A percentile compares a stretch with the other conserved stretches of the same genome.
phyloP scores from a whole-genome alignment of 2,797 vertebrate genomes.

The Etheostoma nigrum region DNA sequence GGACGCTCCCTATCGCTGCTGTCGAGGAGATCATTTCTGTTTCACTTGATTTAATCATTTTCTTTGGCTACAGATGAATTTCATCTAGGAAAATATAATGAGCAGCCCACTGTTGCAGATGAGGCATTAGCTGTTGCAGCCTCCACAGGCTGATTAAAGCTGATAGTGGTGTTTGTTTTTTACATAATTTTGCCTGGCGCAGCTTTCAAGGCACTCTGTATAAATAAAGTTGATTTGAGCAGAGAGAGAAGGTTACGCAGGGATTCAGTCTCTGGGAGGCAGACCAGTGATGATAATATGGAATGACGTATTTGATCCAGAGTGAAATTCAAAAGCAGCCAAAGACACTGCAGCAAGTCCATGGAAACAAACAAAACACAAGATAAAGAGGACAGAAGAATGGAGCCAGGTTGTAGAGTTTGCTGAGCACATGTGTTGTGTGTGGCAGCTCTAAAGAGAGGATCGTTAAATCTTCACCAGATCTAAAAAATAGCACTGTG shows the following conservation, averaged over 20 bases:
- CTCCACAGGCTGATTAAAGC: constrained; percentile 27
- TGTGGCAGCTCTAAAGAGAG: constrained; percentile 5
- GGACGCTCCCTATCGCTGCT: not conserved
- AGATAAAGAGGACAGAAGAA: not conserved
- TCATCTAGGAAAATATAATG: not conserved
- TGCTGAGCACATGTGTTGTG: constrained; percentile 25
- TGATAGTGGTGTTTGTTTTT: constrained; percentile 17
- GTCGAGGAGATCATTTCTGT: not conserved
- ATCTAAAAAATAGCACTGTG: not conserved
- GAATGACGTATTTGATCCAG: constrained; percentile 32
- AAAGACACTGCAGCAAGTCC: constrained; percentile 32
- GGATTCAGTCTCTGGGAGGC: constrained; percentile 47
- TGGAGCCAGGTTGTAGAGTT: not conserved
- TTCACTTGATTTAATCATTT: not conserved
- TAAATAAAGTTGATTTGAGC: constrained; percentile 26
- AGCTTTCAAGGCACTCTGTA: constrained; percentile 25
- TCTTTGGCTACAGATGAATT: not conserved
- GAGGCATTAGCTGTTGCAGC: constrained; percentile 2
- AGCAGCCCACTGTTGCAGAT: not conserved
- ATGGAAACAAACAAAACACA: constrained; percentile 4
- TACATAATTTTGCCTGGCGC: constrained; percentile 10
- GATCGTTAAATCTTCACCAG: not conserved
- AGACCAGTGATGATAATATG: constrained; percentile 34
- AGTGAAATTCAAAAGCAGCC: constrained; percentile 22
- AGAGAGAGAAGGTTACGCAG: constrained; percentile 34